A percentile compares a stretch with the other conserved stretches of the same genome.
Conservation (phyloP, 2,888 invertebrate genomes). For the Cataglyphis albicans region DNA sequence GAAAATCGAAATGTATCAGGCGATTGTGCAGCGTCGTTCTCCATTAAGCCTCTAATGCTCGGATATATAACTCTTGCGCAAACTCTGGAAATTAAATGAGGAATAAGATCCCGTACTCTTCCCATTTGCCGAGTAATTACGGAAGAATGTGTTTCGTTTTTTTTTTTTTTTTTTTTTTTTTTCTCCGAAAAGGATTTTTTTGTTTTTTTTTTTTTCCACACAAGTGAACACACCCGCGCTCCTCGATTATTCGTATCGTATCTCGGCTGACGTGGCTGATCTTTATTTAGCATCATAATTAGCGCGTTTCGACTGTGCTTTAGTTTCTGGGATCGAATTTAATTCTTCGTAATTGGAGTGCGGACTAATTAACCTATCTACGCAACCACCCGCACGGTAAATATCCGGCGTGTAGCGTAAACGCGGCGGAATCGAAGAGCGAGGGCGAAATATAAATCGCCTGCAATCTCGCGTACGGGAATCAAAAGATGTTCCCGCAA, state of each 20-base stretch:
- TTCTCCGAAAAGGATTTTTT: background rate
- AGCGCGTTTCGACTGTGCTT: slow-evolving; percentile 7
- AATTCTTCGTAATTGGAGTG: slow-evolving; percentile 84
- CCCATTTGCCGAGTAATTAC: background rate
- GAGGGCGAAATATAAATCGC: slow-evolving; percentile 12
- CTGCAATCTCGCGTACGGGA: slow-evolving; percentile 1
- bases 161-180: background rate
- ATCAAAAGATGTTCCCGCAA: background rate
- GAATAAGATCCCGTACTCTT: background rate
- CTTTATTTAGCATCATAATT: slow-evolving; percentile 27
- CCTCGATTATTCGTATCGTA: slow-evolving; percentile 38
- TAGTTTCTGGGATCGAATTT: slow-evolving; percentile 73
- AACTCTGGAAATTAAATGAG: slow-evolving; percentile 21
- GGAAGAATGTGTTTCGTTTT: background rate
- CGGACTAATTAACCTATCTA: slow-evolving; percentile 84
- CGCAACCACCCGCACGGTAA: slow-evolving; percentile 64
- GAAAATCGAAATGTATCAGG: slow-evolving; percentile 77
- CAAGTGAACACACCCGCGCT: slow-evolving; percentile 1
- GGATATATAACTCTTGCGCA: background rate
- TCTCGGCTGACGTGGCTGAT: background rate
- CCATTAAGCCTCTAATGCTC: slow-evolving; percentile 28
- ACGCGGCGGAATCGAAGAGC: background rate
- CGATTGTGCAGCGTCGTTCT: slow-evolving; percentile 63
- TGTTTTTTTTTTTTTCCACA: background rate
- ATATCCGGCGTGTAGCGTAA: slow-evolving; percentile 49